Percentiles rank a stretch among this genome's conserved stretches.
Conservation (phyloP, 1,140 invertebrate genomes). For the Neodiprion lecontei region DNA sequence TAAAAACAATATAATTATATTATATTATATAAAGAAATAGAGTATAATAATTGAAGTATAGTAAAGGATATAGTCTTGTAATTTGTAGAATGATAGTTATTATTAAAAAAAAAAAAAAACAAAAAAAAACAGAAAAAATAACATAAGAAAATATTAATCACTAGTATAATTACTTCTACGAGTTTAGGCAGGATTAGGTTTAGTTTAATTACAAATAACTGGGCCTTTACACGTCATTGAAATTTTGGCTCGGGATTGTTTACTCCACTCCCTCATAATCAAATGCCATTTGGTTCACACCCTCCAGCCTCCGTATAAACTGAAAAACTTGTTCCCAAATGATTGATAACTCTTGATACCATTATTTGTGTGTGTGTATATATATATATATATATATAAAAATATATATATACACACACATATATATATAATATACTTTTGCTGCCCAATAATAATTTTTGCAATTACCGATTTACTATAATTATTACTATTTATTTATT, state of each 20-base stretch:
- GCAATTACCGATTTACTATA: background rate
- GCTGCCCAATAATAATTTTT: background rate
- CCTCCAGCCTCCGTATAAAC: background rate
- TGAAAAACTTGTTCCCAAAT: background rate
- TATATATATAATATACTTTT: background rate
- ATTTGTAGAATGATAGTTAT: conserved; percentile 37
- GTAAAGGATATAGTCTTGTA: conserved; percentile 32
- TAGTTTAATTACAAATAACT: conserved; percentile 44
- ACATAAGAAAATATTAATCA: conserved; percentile 15
- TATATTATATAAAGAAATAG: conserved; percentile 38
- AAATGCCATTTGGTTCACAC: background rate
- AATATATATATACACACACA: background rate
- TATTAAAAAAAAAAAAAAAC: background rate
- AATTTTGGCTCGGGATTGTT: conserved; percentile 47
- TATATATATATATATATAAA: too few relatives aligned
- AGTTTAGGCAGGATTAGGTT: conserved; percentile 45
- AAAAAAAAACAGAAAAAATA: background rate
- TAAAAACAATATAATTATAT: conserved; percentile 34
- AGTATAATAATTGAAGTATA: conserved; percentile 15
- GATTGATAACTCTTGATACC: background rate
- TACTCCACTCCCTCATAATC: conserved; percentile 21
- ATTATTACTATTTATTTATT: background rate
- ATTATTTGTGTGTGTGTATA: background rate
- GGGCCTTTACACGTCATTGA: conserved; percentile 47
- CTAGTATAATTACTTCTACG: background rate